phyloP scores from a whole-genome alignment of 2,113 vertebrate genomes.

The crab-eating macaque (Macaca fascicularis) region T2T-MFA8v1.1 NC_088391.1:93563501-93564000 shows the following conservation, averaged over 20 bases:
- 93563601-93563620: neutral
- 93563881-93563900: neutral
- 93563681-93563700: neutral
- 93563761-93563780: neutral
- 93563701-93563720: neutral
- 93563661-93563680: neutral
- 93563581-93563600: neutral
- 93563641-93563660: neutral
- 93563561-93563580: neutral
- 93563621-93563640: neutral
- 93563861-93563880: neutral
- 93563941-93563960: neutral
- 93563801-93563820: neutral
- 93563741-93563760: neutral
- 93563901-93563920: neutral
- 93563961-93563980: neutral
- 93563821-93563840: neutral
- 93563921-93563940: neutral
- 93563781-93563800: neutral
- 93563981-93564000: constrained; percentile 17
- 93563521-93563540: neutral
- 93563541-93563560: neutral
- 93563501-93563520: neutral
- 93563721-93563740: neutral
- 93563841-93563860: neutral